Evolutionary conservation across 64 coral and sea anemone genomes (phyloP), one percentile per base, ranked within the genome.

Genomic region (Cladopsammia gracilis): DNA sequence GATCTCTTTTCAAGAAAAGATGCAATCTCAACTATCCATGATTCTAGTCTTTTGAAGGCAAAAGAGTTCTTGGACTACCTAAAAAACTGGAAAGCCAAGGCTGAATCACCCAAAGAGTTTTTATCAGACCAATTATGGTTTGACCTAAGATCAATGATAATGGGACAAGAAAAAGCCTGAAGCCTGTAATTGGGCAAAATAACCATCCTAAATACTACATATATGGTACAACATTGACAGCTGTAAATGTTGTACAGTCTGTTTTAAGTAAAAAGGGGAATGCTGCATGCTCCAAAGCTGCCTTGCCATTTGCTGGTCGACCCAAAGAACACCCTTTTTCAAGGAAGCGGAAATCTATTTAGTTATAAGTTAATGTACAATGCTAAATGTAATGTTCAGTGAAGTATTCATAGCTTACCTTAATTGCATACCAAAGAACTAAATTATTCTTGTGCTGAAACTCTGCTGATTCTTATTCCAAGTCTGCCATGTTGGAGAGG

Each of bases 111-210:
- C 5, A 90, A 80, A 24, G 19, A 86, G n/a, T 86, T 86, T 68
- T 7, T 92, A 14, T 85, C 90, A 75, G 80, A 92, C 26, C 51
- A 92, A 62, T 53, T 92, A 6, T 85, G 90, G 90, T 86, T 85
- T 92, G 90, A 92, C 50, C 47, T 92, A 5, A 54, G 64, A 48
- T 70, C 72, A 1, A 86, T 92, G 90, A 72, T 92, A 6, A 25
- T 86, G 13, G 90, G 90, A 4, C 47, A 86, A 8, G 70, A 92
- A 43, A 10, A 92, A 68, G 90, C 77, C 5, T n/a, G n/a, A n/a
- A n/a, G n/a, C n/a, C n/a, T n/a, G n/a, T n/a, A n/a, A n/a, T n/a
- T 85, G 90, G 26, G 4, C 90, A 92, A 26, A 91, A 91, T 60
- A 73, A 22, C 23, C 78, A 91, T 62, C 89, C 89, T 2, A 91